A percentile compares a stretch with the other conserved stretches of the same genome.
phyloP scores from a whole-genome alignment of 2,113 vertebrate species.

The Clupea harengus region DNA sequence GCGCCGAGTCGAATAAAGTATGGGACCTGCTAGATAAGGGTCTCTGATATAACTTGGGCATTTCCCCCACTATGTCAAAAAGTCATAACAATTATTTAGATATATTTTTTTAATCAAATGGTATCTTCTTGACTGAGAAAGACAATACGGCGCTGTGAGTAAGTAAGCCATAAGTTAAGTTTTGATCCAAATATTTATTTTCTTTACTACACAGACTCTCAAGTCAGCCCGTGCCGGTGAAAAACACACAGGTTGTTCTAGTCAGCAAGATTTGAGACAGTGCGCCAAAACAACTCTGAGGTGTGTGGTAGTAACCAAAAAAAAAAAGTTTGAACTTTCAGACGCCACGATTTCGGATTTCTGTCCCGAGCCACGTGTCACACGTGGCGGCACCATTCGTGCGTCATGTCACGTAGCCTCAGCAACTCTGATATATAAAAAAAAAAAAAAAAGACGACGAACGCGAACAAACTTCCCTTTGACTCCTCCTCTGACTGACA shows the following conservation, averaged over 20 bases:
- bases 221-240: too few species aligned
- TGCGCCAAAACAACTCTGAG: slow-evolving; percentile 8
- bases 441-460: neutral
- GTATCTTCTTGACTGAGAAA: neutral
- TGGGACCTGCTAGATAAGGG: neutral
- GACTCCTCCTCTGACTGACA: slow-evolving; percentile 50
- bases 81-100: neutral
- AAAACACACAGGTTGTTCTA: too few species aligned
- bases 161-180: neutral
- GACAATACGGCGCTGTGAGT: neutral
- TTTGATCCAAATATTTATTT: neutral
- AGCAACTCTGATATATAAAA: neutral
- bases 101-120: neutral
- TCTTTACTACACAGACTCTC: neutral
- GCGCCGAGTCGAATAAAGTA: neutral
- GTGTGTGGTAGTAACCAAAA: neutral
- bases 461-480: slow-evolving; percentile 3
- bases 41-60: neutral
- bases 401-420: neutral
- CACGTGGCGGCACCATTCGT: neutral
- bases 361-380: neutral
- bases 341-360: neutral
- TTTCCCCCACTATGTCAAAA: neutral
- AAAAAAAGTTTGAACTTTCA: neutral
- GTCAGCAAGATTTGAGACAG: neutral